Evolutionary conservation across 2,797 vertebrate genomes (phyloP).

Genomic region (Enteromius treurensis): DNA sequence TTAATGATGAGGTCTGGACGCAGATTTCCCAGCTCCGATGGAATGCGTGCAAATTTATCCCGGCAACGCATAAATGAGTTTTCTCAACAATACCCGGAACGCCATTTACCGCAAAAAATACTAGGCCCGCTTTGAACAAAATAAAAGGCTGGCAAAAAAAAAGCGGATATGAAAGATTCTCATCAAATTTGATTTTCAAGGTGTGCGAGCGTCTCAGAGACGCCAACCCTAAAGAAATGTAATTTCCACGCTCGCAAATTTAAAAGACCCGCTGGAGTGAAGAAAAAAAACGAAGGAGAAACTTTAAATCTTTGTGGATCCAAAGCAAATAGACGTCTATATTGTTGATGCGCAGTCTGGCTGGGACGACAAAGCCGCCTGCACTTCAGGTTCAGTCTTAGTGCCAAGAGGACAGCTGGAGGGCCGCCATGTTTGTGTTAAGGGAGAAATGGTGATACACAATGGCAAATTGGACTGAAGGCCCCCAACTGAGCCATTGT

Average conservation of each 20-base stretch:
- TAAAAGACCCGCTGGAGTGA: conserved; percentile 34
- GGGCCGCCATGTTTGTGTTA: conserved; percentile 73
- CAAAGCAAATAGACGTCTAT: conserved; percentile 15
- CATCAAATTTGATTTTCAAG: conserved; percentile 43
- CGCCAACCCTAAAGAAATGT: conserved; percentile 39
- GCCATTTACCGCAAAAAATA: background rate
- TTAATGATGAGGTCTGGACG: conserved; percentile 12
- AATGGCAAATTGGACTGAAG: conserved; percentile 82
- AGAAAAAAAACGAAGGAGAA: conserved; percentile 33
- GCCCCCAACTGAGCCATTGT: conserved; percentile 75
- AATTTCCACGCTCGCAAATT: conserved; percentile 44
- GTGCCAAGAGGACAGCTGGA: conserved; percentile 55
- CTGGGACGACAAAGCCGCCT: conserved; percentile 37
- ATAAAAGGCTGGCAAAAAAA: conserved; percentile 3
- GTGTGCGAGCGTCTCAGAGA: background rate
- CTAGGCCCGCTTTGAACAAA: conserved; percentile 1
- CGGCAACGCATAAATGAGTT: background rate
- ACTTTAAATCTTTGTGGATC: conserved; percentile 43
- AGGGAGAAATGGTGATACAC: conserved; percentile 80
- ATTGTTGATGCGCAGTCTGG: conserved; percentile 19
- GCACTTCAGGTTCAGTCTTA: conserved; percentile 45
- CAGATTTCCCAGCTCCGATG: background rate
- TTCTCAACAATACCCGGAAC: conserved; percentile 13
- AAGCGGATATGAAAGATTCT: conserved; percentile 14
- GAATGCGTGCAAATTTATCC: conserved; percentile 26